Base-by-base conservation (phyloP, 2,113 vertebrate species). In the Tapirus terrestris region DNA sequence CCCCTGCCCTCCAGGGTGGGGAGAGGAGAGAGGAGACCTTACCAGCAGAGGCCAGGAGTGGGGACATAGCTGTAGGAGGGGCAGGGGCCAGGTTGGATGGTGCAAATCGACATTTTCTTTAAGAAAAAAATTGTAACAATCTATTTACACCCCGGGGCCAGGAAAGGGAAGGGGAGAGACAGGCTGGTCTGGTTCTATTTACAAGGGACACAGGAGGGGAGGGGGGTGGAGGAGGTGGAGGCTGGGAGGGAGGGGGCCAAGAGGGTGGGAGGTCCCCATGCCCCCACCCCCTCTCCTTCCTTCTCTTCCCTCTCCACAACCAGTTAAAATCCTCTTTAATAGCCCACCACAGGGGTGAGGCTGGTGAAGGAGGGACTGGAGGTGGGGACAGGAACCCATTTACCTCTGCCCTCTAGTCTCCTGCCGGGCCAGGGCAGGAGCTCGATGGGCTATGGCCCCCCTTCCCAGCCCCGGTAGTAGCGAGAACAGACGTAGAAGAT, bases 401-500 rank as follows among this genome's bases (percentile, higher is more conserved):
- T 94, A 94, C 94, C 96, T 96, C 96, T 97, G 97, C 95, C 97
- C 96, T 97, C 96, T 94, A 94, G 81, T 96, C 97, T 97, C 93
- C 97, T 91, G 91, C 91, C 96, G 91, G 96, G 97, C 89, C 93
- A 92, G 96, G 92, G 84, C 91, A 95, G 95, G 96, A 96, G 90
- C 88, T 91, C 73, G 95, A 94, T 96, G 91, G 93, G 97, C 97
- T 96, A 45, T 45, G 90, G 89, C 83, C 93, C 97, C 97, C 95
- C 84, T 91, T 98, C 97, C 97, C 91, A 95, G 89, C 93, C 96
- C 31, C 99, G 99, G 98, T 99, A 99, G 98, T 99, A 99, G 97
- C 99, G 99, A n/a, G 99, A 99, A 97, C 99, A 99, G 98, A 99
- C 99, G 98, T 99, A 99, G 95, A 99, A 99, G 91, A 99, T 99